phyloP scores from a whole-genome alignment of 2,113 vertebrate species.

The Craseonycteris thonglongyai region DNA sequence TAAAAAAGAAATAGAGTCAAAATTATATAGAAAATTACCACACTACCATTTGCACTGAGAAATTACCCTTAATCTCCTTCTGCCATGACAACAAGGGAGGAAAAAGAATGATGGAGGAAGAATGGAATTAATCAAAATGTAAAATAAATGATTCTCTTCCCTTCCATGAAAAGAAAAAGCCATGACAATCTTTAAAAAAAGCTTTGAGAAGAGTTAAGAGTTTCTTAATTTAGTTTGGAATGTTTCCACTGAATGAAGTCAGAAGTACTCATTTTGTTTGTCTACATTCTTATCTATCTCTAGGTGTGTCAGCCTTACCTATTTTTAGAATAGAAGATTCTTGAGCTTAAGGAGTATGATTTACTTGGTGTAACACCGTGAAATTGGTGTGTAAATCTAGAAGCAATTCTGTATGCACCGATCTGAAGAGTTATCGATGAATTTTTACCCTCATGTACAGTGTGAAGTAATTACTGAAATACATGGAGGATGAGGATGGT shows the following conservation, averaged over 20 bases:
- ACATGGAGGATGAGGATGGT: background rate
- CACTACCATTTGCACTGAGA: background rate
- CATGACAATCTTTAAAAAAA: background rate
- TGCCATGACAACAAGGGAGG: background rate
- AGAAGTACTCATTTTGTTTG: slow-evolving; percentile 17
- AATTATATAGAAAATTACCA: slow-evolving; percentile 24
- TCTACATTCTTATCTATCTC: slow-evolving; percentile 1
- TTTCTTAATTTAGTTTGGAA: slow-evolving; percentile 32
- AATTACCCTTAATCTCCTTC: background rate
- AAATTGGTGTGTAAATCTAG: background rate
- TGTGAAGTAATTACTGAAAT: background rate
- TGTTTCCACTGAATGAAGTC: slow-evolving; percentile 18
- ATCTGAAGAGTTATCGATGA: background rate
- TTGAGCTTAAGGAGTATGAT: background rate
- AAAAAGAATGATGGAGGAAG: background rate
- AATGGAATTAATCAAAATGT: background rate
- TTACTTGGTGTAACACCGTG: background rate
- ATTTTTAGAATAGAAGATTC: slow-evolving; percentile 26
- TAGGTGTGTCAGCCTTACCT: slow-evolving; percentile 17
- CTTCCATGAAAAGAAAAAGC: background rate
- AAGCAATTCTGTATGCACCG: background rate
- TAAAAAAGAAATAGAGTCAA: background rate
- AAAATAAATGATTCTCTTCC: background rate
- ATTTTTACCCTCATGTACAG: background rate
- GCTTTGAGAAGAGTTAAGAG: background rate